phyloP scores from a whole-genome alignment of 2,888 invertebrate species.

The Thymelicus acteon region DNA sequence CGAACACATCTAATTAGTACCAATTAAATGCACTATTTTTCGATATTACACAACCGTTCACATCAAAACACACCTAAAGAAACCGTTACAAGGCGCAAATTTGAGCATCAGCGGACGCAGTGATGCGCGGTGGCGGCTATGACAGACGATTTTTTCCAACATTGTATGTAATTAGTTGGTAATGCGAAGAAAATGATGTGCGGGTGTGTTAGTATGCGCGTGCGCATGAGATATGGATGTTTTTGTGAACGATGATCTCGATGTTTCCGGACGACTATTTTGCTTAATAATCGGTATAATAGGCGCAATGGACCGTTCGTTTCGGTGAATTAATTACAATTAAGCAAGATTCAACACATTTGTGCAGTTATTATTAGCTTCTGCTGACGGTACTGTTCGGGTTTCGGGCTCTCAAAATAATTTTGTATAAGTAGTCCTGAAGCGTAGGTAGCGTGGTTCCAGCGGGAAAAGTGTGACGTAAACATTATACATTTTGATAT shows the following conservation, averaged over 20 bases:
- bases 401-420: too few species aligned
- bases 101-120: background rate
- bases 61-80: constrained; percentile 5
- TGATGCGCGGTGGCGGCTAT: constrained; percentile 12
- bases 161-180: constrained; percentile 65
- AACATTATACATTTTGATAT: too few species aligned
- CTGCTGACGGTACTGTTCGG: background rate
- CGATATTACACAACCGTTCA: background rate
- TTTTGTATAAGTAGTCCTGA: background rate
- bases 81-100: background rate
- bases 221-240: constrained; percentile 55
- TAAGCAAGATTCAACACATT: background rate
- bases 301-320: constrained; percentile 58
- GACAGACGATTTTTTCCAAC: constrained; percentile 45
- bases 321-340: constrained; percentile 55
- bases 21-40: constrained; percentile 29
- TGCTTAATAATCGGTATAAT: constrained; percentile 73
- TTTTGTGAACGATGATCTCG: constrained; percentile 62
- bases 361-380: background rate
- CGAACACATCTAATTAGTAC: constrained; percentile 30
- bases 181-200: constrained; percentile 66
- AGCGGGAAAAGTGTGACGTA: too few species aligned
- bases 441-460: background rate
- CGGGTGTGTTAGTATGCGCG: constrained; percentile 49
- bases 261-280: constrained; percentile 66